phyloP scores from a whole-genome alignment of 2,797 vertebrate species.

The Malacoctenus gilli region DNA sequence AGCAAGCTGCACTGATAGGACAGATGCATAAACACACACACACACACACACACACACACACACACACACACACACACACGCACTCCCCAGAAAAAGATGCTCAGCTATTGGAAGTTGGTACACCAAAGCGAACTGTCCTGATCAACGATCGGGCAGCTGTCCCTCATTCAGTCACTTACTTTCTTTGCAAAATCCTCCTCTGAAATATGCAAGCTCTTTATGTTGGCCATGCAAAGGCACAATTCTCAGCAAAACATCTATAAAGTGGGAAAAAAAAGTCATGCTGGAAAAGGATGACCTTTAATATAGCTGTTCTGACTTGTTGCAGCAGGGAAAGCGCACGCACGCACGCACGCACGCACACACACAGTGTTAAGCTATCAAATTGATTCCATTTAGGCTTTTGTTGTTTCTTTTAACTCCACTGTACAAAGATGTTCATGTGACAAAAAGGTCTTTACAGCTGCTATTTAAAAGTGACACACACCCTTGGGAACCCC shows the following conservation, averaged over 20 bases:
- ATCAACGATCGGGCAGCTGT: slow-evolving; percentile 15
- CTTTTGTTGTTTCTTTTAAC: no score
- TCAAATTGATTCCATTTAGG: neutral
- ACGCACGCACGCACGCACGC: no score
- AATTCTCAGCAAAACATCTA: neutral
- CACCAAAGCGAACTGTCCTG: slow-evolving; percentile 24
- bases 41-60: neutral
- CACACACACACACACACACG: neutral
- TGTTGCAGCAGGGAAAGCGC: neutral
- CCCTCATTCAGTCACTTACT: slow-evolving; percentile 23
- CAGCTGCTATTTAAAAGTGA: neutral
- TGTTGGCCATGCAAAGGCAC: neutral
- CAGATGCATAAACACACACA: neutral
- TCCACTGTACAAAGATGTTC: neutral
- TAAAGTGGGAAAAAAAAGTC: neutral
- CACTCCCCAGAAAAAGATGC: neutral
- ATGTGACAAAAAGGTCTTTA: neutral
- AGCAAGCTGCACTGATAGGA: neutral
- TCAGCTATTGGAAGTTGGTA: slow-evolving; percentile 28
- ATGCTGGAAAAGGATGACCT: neutral
- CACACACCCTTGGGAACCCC: neutral
- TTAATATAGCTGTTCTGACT: neutral
- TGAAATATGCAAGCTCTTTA: neutral
- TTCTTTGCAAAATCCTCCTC: no score
- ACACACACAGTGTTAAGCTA: no score